Conservation (phyloP, 1,140 invertebrate genomes). For the Diuraphis noxia region DNA sequence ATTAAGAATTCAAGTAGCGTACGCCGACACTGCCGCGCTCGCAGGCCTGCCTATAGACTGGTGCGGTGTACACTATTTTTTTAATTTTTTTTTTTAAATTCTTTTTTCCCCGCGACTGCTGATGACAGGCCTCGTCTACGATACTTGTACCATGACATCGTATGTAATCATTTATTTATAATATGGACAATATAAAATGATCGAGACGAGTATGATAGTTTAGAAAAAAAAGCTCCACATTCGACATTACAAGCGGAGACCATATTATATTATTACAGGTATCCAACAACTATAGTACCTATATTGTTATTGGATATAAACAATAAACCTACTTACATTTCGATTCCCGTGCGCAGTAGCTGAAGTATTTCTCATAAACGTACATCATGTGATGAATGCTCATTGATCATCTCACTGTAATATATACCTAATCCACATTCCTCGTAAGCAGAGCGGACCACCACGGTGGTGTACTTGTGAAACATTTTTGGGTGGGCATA, state of each 20-base stretch:
- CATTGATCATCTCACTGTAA: background rate
- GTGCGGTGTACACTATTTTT: background rate
- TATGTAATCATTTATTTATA: background rate
- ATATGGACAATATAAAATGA: background rate
- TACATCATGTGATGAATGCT: background rate
- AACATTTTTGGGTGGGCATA: too few relatives aligned
- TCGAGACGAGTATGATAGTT: background rate
- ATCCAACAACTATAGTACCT: background rate
- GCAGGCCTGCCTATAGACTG: background rate
- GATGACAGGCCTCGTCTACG: background rate
- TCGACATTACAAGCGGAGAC: background rate
- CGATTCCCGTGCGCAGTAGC: background rate
- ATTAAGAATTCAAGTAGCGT: slow-evolving; percentile 46
- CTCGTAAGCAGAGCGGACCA: background rate
- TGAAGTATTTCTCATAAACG: background rate
- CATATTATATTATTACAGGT: background rate
- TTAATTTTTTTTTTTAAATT: background rate
- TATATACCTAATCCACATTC: background rate
- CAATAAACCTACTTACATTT: background rate
- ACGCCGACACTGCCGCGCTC: background rate
- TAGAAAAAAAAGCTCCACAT: slow-evolving; percentile 5
- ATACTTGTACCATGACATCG: background rate
- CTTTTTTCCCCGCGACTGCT: background rate
- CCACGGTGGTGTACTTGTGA: too few relatives aligned
- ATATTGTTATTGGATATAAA: background rate